Percentiles rank a stretch among this genome's conserved stretches.
Evolutionary conservation across 2,888 invertebrate species (phyloP).

Genomic region (Diachrysia chrysitis): DNA sequence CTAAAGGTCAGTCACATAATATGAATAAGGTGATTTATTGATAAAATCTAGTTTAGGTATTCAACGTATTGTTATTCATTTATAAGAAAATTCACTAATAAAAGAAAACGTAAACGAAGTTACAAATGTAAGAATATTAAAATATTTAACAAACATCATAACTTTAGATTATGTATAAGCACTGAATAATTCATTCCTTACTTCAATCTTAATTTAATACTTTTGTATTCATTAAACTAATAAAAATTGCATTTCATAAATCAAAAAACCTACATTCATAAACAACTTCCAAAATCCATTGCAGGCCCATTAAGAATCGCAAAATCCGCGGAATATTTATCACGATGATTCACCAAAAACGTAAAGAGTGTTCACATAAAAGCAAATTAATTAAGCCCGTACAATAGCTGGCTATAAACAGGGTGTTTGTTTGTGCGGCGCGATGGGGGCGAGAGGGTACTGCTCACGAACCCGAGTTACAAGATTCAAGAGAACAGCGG

Average conservation of each 20-base stretch:
- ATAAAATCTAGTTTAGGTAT: not conserved
- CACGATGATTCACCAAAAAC: slow-evolving; percentile 69
- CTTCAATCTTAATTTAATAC: too few species aligned
- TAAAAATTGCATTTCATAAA: not conserved
- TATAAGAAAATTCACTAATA: too few species aligned
- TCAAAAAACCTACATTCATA: slow-evolving; percentile 6
- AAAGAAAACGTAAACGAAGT: too few species aligned
- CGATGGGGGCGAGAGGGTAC: slow-evolving; percentile 58
- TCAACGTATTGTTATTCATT: too few species aligned
- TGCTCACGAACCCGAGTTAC: slow-evolving; percentile 22
- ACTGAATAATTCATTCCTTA: too few species aligned
- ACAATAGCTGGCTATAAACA: slow-evolving; percentile 78
- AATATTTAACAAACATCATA: too few species aligned
- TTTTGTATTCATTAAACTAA: too few species aligned
- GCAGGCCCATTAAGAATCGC: slow-evolving; percentile 43
- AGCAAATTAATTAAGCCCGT: slow-evolving; percentile 83
- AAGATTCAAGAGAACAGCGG: slow-evolving; percentile 18
- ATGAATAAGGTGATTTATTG: not conserved
- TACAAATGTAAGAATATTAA: too few species aligned
- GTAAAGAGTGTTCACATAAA: slow-evolving; percentile 75
- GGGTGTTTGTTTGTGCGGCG: slow-evolving; percentile 74
- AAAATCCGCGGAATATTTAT: slow-evolving; percentile 49
- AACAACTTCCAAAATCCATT: slow-evolving; percentile 31
- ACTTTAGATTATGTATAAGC: too few species aligned
- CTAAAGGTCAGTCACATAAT: not conserved